Percentiles rank a stretch among this genome's conserved stretches.
These are phyloP conservation scores for Lophura nycthemera DNA, from an alignment of 2,113 vertebrate genomes.

Conservation along the genomic window DNA sequence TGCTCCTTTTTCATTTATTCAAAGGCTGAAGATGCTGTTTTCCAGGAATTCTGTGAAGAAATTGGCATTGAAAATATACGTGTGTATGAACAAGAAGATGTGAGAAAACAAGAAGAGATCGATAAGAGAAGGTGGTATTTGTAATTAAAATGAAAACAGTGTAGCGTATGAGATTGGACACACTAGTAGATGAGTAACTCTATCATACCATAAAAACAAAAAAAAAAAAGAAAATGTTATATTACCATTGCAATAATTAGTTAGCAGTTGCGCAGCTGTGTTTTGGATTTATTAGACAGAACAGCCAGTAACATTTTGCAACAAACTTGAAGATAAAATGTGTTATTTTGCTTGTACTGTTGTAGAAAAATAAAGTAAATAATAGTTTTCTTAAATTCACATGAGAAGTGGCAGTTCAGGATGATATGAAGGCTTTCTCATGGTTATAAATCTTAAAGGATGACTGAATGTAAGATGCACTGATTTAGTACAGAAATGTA, in stretches of 20 bases:
- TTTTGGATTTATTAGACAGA: not conserved
- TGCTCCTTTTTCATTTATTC: not conserved
- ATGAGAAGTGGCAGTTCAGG: not conserved
- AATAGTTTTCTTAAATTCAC: not conserved
- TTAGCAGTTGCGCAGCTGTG: not conserved
- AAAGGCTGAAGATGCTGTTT: conserved; percentile 91
- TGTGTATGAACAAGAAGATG: conserved; percentile 87
- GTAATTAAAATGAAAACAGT: not conserved
- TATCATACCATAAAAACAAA: not conserved
- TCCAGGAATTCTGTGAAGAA: conserved; percentile 90
- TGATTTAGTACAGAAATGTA: not conserved
- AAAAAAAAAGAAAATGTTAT: not conserved
- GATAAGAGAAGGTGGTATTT: conserved; percentile 86
- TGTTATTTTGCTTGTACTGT: not conserved
- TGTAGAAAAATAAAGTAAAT: not conserved
- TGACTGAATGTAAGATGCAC: not conserved
- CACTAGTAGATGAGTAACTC: not conserved
- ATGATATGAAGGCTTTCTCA: accelerated
- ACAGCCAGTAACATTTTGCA: not conserved
- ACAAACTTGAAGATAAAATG: not conserved
- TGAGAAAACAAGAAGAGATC: conserved; percentile 86
- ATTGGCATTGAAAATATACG: conserved; percentile 91
- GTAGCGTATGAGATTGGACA: not conserved
- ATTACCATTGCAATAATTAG: not conserved
- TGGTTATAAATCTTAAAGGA: not conserved